Evolutionary conservation across 2,113 vertebrate genomes (phyloP).

Genomic region (Pseudois nayaur): DNA sequence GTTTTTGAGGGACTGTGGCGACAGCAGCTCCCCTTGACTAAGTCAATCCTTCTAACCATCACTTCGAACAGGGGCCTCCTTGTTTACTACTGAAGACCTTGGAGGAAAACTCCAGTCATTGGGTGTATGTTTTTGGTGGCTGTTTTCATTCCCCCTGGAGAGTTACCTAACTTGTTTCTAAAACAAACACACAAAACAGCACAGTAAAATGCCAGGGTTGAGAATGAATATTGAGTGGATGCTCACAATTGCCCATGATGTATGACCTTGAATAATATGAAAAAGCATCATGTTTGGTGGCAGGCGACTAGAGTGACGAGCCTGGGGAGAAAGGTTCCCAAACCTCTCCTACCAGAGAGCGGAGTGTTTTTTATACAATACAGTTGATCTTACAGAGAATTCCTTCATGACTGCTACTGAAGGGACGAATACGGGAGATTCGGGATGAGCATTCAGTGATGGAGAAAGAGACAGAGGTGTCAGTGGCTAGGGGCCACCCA

Average conservation of each 20-base stretch:
- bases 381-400: neutral
- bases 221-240: constrained; percentile 46
- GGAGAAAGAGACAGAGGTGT: neutral
- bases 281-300: neutral
- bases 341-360: neutral
- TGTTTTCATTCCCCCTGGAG: constrained; percentile 41
- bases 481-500: neutral
- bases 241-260: constrained; percentile 18
- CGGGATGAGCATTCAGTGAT: neutral
- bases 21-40: constrained; percentile 26
- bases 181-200: constrained; percentile 36
- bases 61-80: constrained; percentile 5
- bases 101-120: constrained; percentile 39
- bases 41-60: neutral
- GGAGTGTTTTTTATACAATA: neutral
- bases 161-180: constrained; percentile 40
- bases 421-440: neutral
- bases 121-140: constrained; percentile 27
- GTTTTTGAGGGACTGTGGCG: constrained; percentile 54
- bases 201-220: constrained; percentile 43
- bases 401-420: neutral
- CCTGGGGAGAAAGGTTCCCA: neutral
- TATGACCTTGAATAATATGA: neutral
- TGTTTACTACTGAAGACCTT: constrained; percentile 65
- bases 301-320: neutral